phyloP scores from a whole-genome alignment of 2,113 vertebrate species.

The Peucedramus taeniatus region DNA sequence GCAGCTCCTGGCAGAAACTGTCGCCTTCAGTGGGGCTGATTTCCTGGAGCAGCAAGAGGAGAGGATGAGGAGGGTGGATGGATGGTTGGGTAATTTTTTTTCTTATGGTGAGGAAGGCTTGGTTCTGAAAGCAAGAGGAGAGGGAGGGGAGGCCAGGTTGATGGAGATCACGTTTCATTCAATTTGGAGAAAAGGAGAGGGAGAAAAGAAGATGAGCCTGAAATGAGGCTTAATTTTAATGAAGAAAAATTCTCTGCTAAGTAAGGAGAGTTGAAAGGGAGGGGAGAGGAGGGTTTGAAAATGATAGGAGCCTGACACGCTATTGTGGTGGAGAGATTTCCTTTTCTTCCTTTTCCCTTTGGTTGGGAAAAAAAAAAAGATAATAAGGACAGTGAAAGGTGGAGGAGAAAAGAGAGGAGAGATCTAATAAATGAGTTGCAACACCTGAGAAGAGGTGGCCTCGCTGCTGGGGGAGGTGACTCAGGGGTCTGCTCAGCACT shows the following conservation, averaged over 20 bases:
- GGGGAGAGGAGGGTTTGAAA: constrained; percentile 40
- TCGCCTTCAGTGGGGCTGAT: background rate
- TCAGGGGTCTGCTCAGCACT: background rate
- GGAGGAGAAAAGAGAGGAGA: background rate
- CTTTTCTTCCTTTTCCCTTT: constrained; percentile 37
- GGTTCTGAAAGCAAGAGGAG: constrained; percentile 37
- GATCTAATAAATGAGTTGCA: constrained; percentile 12
- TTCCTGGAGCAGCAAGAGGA: background rate
- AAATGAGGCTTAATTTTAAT: constrained; percentile 77
- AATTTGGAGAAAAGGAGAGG: constrained; percentile 63
- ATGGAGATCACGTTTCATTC: constrained; percentile 57
- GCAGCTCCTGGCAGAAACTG: background rate
- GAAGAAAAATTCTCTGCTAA: constrained; percentile 69
- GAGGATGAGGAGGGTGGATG: background rate
- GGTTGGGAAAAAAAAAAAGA: background rate
- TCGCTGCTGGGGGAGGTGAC: background rate
- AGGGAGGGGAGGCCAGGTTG: constrained; percentile 44
- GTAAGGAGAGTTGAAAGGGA: constrained; percentile 66
- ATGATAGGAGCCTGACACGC: constrained; percentile 37
- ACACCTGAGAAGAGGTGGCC: background rate
- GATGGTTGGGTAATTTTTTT: background rate
- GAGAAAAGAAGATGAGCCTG: constrained; percentile 66
- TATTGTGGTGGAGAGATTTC: constrained; percentile 51
- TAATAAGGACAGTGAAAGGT: constrained; percentile 9
- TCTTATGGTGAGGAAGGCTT: background rate